Evolutionary conservation across 2,113 vertebrate species (phyloP), one percentile per base, ranked within the genome.

Genomic region (Triplophysa tibetana): DNA sequence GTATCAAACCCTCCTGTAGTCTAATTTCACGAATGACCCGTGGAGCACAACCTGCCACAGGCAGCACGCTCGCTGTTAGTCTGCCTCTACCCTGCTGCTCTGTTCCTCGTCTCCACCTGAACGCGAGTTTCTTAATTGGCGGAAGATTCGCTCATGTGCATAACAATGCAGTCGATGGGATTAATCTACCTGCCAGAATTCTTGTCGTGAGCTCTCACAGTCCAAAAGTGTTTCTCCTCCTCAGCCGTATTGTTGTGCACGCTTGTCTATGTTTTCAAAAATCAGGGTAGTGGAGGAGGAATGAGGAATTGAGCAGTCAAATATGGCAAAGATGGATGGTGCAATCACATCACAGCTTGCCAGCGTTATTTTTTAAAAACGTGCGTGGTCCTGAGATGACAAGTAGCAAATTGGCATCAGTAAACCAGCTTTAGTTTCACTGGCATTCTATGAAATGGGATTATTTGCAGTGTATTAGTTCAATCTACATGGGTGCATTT

Each of bases 21-120:
- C 54, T 61, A 21, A 61, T 19, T 74, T 24, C 56, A 41, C 70
- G 1, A 10, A 12, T 19, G 41, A 75, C 72, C 58, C 45, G 23
- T 48, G 41, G 72, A 75, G 72, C 72, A 73, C n/a, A 60, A 73
- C 70, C 54, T 73, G 54, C 70, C 70, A 73, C 3, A 21, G 33
- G 33, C 70, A 73, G 54, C n/a, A 60, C 8, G 8, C 70, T 58
- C 21, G 50, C 48, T 70, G 50, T 56, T 11, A 0, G 26, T 58
- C 33, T 54, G 33, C 54, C 33, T 60, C 41, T 33, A 60, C n/a
- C 70, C 70, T 63, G 72, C 72, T 75, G 72, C 62, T 75, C 58
- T 48, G 21, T 26, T 69, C 29, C 56, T 75, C 23, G 23, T 48
- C 45, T 76, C 17, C 29, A 65, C 9, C 19, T 65, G 21, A 63